phyloP scores from a whole-genome alignment of 2,113 vertebrate genomes.

The Bungarus multicinctus region DNA sequence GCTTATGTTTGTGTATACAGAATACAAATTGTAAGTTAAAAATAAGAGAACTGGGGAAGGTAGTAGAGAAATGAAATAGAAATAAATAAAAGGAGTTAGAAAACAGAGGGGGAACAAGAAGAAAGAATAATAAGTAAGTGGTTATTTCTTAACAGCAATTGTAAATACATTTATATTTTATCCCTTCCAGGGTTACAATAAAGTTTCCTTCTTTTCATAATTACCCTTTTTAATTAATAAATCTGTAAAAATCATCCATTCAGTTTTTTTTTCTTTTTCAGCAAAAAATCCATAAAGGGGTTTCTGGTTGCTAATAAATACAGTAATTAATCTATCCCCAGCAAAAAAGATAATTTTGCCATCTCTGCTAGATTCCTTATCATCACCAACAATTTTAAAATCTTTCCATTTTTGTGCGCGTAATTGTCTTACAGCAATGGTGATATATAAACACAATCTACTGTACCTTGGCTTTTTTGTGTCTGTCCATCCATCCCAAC shows the following conservation, averaged over 20 bases:
- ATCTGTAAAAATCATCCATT: no score
- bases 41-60: no score
- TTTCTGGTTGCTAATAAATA: not conserved
- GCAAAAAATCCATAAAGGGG: not conserved
- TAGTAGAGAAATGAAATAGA: no score
- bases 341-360: not conserved
- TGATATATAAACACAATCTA: not conserved
- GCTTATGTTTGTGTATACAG: not conserved
- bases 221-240: no score
- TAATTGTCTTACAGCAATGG: not conserved
- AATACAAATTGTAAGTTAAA: not conserved
- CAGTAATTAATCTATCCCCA: not conserved
- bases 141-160: no score
- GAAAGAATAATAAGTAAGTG: no score
- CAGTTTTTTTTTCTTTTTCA: not conserved
- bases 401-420: not conserved
- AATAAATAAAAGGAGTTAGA: no score
- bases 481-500: not conserved
- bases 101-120: no score
- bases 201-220: no score
- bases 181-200: no score
- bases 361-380: not conserved
- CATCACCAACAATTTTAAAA: not conserved
- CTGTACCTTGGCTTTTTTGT: not conserved
- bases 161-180: no score